phyloP scores from a whole-genome alignment of 2,888 invertebrate genomes.

The Spodoptera exigua region DNA sequence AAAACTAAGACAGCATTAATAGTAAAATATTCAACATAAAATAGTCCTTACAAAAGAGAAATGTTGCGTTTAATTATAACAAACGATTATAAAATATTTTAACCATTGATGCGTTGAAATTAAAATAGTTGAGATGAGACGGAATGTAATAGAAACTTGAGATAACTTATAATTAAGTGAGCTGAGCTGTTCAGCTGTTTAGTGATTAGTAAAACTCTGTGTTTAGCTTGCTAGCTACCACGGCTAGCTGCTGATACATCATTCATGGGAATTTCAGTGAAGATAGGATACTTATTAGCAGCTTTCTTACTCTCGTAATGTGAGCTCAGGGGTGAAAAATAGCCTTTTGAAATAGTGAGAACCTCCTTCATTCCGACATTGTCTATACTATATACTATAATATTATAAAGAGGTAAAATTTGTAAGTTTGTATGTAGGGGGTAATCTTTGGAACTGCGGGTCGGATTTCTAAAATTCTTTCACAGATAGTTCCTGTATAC shows the following conservation, averaged over 20 bases:
- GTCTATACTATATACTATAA: no score
- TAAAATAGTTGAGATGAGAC: conserved; percentile 7
- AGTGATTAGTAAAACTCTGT: conserved; percentile 29
- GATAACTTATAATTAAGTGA: conserved; percentile 36
- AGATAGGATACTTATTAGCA: neutral
- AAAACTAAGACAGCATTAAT: no score
- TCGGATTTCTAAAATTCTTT: no score
- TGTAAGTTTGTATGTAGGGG: no score
- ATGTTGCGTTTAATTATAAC: no score
- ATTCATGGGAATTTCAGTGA: conserved; percentile 20
- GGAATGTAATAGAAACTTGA: conserved; percentile 42
- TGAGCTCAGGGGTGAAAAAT: no score
- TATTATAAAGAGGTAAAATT: no score
- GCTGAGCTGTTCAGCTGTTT: neutral
- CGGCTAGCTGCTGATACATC: conserved; percentile 19
- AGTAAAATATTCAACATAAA: neutral
- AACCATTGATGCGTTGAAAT: conserved; percentile 36
- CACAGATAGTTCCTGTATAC: no score
- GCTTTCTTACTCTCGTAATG: neutral
- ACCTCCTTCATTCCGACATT: no score
- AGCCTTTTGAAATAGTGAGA: no score
- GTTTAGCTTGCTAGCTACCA: conserved; percentile 5
- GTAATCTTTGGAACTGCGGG: no score
- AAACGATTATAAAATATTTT: conserved; percentile 11
- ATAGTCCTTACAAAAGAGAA: no score